A percentile compares a stretch with the other conserved stretches of the same genome.
These are phyloP conservation scores for Cheilosia vernalis DNA, from an alignment of 2,888 invertebrate genomes.

Conservation along the genomic window DNA sequence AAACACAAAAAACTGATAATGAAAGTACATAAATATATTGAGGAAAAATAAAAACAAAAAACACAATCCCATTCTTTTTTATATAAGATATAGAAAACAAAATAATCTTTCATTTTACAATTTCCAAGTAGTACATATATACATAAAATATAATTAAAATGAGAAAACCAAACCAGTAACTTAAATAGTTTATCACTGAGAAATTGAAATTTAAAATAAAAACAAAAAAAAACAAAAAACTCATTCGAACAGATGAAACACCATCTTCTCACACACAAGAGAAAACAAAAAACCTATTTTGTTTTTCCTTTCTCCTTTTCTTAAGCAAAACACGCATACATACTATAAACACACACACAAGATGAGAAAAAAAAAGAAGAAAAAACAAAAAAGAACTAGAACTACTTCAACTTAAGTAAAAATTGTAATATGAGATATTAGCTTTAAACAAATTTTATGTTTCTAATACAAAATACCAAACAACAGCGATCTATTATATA, in stretches of 20 bases:
- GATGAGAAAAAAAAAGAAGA: constrained; percentile 2
- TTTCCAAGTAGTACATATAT: constrained; percentile 69
- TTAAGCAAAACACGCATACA: constrained; percentile 72
- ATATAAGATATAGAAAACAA: constrained; percentile 70
- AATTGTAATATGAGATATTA: constrained; percentile 71
- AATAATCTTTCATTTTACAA: constrained; percentile 73
- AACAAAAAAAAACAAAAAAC: constrained; percentile 42
- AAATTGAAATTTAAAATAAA: constrained; percentile 32
- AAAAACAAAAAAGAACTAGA: constrained; percentile 31
- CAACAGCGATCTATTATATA: constrained; percentile 15
- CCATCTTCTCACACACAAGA: constrained; percentile 25
- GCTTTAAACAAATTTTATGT: constrained; percentile 60
- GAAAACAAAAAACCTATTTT: constrained; percentile 20
- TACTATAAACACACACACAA: constrained; percentile 63
- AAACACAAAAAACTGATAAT: constrained; percentile 71
- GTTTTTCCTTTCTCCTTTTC: constrained; percentile 63
- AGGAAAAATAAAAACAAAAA: constrained; percentile 62
- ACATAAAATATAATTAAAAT: constrained; percentile 46
- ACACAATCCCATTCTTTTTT: constrained; percentile 75
- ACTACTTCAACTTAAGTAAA: constrained; percentile 62
- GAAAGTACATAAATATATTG: constrained; percentile 41
- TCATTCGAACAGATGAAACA: constrained; percentile 58
- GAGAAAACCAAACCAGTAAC: constrained; percentile 11
- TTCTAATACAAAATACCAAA: constrained; percentile 25
- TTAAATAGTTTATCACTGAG: constrained; percentile 67